Conservation (phyloP, 2,888 invertebrate genomes). For the Microplitis manilae region DNA sequence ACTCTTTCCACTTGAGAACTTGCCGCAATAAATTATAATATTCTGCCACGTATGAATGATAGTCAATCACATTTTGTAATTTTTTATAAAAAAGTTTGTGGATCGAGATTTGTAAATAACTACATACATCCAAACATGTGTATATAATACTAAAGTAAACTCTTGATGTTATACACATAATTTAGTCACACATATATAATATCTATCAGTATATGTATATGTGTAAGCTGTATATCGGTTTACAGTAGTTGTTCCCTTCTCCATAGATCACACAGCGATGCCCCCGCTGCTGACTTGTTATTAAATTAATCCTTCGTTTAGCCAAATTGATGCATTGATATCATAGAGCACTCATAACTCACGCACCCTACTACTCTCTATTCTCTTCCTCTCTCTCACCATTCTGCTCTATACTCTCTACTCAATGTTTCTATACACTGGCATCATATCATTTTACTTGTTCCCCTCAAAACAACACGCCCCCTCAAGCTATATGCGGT, state of each 20-base stretch:
- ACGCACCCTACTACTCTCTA: slow-evolving; percentile 48
- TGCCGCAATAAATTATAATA: neutral
- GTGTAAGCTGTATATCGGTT: slow-evolving; percentile 46
- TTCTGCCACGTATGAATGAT: neutral
- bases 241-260: slow-evolving; percentile 57
- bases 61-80: neutral
- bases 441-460: slow-evolving; percentile 12
- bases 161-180: slow-evolving; percentile 33
- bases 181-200: slow-evolving; percentile 30
- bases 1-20: neutral
- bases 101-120: neutral
- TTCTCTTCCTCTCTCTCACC: slow-evolving; percentile 31
- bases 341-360: slow-evolving; percentile 71
- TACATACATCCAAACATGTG: neutral
- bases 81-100: neutral
- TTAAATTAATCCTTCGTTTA: slow-evolving; percentile 73
- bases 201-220: slow-evolving; percentile 13
- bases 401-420: slow-evolving; percentile 26
- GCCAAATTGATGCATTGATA: slow-evolving; percentile 72
- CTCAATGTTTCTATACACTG: slow-evolving; percentile 5
- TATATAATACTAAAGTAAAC: neutral
- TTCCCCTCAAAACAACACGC: slow-evolving; percentile 30
- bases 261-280: slow-evolving; percentile 63
- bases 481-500: slow-evolving; percentile 36
- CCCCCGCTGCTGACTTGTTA: slow-evolving; percentile 69